phyloP scores from a whole-genome alignment of 2,113 vertebrate species.

The Cariama cristata region DNA sequence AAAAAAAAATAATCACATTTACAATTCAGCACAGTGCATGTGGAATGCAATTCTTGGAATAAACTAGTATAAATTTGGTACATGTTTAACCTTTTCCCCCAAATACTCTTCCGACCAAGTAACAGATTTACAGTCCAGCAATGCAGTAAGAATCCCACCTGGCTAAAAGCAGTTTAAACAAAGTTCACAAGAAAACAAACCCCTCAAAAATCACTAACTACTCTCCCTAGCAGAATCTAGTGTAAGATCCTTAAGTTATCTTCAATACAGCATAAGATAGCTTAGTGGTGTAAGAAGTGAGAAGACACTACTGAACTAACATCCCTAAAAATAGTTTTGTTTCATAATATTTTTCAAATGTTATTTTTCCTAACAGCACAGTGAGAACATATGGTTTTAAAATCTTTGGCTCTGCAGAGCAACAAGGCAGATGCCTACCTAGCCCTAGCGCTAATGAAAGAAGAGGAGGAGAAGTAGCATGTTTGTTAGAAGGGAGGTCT shows the following conservation, averaged over 20 bases:
- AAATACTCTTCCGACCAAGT: not conserved
- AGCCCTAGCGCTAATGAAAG: not conserved
- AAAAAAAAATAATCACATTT: not conserved
- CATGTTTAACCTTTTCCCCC: conserved; percentile 31
- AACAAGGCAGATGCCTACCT: not conserved
- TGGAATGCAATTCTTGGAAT: conserved; percentile 53
- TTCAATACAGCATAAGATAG: not conserved
- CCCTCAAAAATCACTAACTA: not conserved
- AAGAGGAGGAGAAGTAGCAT: not conserved
- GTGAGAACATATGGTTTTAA: not conserved
- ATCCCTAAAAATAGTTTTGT: not conserved
- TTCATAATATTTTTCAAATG: not conserved
- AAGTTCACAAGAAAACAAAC: conserved; percentile 16
- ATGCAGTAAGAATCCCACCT: conserved; percentile 26
- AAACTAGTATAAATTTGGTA: conserved; percentile 17
- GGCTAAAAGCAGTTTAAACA: not conserved
- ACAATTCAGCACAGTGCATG: not conserved
- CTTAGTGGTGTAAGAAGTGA: not conserved
- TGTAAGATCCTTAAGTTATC: not conserved
- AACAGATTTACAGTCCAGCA: conserved; percentile 56
- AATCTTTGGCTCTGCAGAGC: not conserved
- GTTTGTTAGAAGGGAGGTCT: not conserved
- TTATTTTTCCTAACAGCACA: not conserved
- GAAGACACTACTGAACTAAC: not conserved
- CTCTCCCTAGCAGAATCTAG: not conserved